A percentile compares a stretch with the other conserved stretches of the same genome.
phyloP scores from a whole-genome alignment of 2,113 vertebrate species.

The Lonchura striata region DNA sequence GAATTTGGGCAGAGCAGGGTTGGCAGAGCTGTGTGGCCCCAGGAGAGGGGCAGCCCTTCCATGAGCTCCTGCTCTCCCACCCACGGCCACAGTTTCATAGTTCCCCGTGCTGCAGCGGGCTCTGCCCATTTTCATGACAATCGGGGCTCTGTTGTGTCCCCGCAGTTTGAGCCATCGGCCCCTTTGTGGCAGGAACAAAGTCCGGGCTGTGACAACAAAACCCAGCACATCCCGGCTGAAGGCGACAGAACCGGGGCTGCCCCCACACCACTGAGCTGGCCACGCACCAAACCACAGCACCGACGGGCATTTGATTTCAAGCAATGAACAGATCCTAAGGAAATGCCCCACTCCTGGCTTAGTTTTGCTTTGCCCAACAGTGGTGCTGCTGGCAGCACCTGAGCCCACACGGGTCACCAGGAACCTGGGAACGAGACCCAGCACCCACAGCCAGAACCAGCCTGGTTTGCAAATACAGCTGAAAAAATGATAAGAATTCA shows the following conservation, averaged over 20 bases:
- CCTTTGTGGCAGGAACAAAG: slow-evolving; percentile 59
- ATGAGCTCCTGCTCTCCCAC: not conserved
- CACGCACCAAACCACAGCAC: not conserved
- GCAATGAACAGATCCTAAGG: not conserved
- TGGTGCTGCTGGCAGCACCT: rapidly evolving
- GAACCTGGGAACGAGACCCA: not conserved
- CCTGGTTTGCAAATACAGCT: not conserved
- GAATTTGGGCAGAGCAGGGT: not conserved
- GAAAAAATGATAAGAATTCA: not conserved
- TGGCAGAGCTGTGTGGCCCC: not conserved
- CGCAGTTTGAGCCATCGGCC: slow-evolving; percentile 35
- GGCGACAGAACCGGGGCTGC: not conserved
- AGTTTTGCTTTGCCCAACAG: not conserved
- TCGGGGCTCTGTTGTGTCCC: slow-evolving; percentile 37
- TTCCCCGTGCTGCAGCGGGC: not conserved
- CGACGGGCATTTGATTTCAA: not conserved
- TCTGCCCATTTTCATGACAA: slow-evolving; percentile 60
- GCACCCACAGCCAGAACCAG: rapidly evolving
- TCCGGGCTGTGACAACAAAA: slow-evolving; percentile 29
- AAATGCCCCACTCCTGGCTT: not conserved
- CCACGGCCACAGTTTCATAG: not conserved
- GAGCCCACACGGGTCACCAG: rapidly evolving
- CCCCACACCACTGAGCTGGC: not conserved
- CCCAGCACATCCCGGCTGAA: not conserved
- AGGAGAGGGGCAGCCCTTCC: not conserved